These are phyloP conservation scores for Drosophila auraria DNA, from an alignment of 1,140 invertebrate species.

Conservation along the genomic window DNA sequence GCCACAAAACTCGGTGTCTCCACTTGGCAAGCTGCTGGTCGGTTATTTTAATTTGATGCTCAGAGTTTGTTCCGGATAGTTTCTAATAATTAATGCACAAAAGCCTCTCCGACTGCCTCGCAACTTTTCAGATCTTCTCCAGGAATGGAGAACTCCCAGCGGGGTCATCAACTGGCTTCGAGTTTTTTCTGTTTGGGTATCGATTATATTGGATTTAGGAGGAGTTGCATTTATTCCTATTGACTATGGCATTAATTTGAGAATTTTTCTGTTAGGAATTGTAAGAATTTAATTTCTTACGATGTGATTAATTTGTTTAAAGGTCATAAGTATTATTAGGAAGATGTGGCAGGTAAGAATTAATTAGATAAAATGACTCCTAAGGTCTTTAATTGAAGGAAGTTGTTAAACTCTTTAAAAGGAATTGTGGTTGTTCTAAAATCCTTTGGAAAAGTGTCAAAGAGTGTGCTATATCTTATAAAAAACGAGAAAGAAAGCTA, in stretches of 20 bases:
- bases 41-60: constrained; percentile 55
- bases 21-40: constrained; percentile 42
- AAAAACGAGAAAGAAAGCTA: too few species aligned
- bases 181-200: not conserved
- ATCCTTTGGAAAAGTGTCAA: too few species aligned
- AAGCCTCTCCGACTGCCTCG: constrained; percentile 4
- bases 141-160: not conserved
- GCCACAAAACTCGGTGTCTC: constrained; percentile 39
- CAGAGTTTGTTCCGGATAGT: constrained; percentile 40
- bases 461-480: too few species aligned
- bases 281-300: too few species aligned
- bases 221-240: not conserved
- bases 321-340: too few species aligned
- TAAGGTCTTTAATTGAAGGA: too few species aligned
- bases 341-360: too few species aligned
- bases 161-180: not conserved
- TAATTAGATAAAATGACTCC: too few species aligned
- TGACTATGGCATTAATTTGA: not conserved
- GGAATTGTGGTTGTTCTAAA: too few species aligned
- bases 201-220: not conserved
- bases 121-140: constrained; percentile 6
- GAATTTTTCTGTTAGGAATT: too few species aligned
- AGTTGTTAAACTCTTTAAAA: too few species aligned
- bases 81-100: constrained; percentile 52
- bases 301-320: too few species aligned